Base-by-base conservation (phyloP, 53 echinoderm and acorn worm species). In the Henricia sp. region DNA sequence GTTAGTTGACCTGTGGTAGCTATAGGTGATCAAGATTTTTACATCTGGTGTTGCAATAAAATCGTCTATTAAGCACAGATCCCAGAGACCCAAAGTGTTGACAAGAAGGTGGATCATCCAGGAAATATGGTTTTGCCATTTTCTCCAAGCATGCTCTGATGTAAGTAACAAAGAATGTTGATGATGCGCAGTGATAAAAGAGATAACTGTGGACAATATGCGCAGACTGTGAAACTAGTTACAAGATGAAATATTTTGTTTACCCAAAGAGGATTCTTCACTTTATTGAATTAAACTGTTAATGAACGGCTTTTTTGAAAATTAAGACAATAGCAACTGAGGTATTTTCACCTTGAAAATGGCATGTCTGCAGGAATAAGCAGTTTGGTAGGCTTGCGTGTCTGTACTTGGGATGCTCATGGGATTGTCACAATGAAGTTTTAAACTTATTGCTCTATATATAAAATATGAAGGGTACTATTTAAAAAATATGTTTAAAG, bases 11-110 rank as follows among this genome's bases (percentile, higher is more conserved):
- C 76, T 58, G n/a, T n/a, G n/a, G n/a, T n/a, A n/a, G n/a, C n/a
- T n/a, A n/a, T n/a, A 57, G 39, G 38, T 40, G 67, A 67, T 56
- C 37, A 11, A 36, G 76, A 76, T 76, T 23, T 38, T 23, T 76
- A 26, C 76, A 76, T 76, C 76, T 76, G 76, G 76, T 76, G 76
- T 76, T 76, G 57, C 57, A 59, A 76, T 76, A 76, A 17, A 37
- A 76, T 76, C 59, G 76, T 76, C 76, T 76, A 56, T 76, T 57
- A 56, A 37, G 76, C 30, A 30, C 24, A 42, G 76, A 57, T 41
- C 37, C 42, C 40, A 41, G 67, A 39, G 39, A 26, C 40, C 27
- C 20, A 41, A 41, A 20, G 76, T 43, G 57, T 58, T 76, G 76
- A 58, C 76, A 76, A 41, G 73, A 33, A 24, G 23, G 29, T 1